phyloP scores from a whole-genome alignment of 1,140 invertebrate species.

The Drosophila pachea region DNA sequence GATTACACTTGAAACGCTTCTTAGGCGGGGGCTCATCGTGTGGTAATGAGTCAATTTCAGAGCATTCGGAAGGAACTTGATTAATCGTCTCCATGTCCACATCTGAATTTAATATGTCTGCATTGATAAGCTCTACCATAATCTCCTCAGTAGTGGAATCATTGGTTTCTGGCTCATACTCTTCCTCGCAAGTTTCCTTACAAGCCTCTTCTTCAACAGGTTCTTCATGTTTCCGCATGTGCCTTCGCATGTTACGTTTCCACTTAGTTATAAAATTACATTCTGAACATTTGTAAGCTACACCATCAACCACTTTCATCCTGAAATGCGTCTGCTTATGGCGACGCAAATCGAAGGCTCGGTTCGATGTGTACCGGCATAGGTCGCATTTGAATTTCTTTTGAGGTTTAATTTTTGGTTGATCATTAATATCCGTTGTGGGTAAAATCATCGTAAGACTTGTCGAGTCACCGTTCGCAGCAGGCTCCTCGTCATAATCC shows the following conservation, averaged over 20 bases:
- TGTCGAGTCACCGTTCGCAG: not conserved
- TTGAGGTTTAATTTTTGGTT: not conserved
- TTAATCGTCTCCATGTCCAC: not conserved
- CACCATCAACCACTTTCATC: slow-evolving; percentile 6
- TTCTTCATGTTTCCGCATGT: slow-evolving; percentile 12
- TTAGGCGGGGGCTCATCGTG: not conserved
- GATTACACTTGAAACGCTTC: slow-evolving; percentile 12
- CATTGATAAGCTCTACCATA: slow-evolving; percentile 15
- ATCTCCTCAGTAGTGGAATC: not conserved
- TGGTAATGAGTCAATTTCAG: not conserved
- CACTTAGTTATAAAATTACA: slow-evolving; percentile 26
- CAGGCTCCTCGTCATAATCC: not conserved
- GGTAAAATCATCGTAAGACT: not conserved
- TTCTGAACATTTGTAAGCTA: slow-evolving; percentile 20
- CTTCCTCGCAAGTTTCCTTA: not conserved
- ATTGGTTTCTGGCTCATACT: not conserved
- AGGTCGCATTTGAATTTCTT: slow-evolving; percentile 29
- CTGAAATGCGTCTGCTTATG: slow-evolving; percentile 16
- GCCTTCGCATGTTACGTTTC: slow-evolving; percentile 34
- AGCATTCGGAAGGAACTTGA: not conserved
- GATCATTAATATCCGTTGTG: not conserved
- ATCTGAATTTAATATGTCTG: slow-evolving; percentile 5
- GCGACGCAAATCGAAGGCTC: slow-evolving; percentile 27
- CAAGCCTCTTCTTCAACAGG: not conserved
- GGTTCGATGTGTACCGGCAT: slow-evolving; percentile 27